phyloP scores from a whole-genome alignment of 2,888 invertebrate species.

The Lepidonotus clava region DNA sequence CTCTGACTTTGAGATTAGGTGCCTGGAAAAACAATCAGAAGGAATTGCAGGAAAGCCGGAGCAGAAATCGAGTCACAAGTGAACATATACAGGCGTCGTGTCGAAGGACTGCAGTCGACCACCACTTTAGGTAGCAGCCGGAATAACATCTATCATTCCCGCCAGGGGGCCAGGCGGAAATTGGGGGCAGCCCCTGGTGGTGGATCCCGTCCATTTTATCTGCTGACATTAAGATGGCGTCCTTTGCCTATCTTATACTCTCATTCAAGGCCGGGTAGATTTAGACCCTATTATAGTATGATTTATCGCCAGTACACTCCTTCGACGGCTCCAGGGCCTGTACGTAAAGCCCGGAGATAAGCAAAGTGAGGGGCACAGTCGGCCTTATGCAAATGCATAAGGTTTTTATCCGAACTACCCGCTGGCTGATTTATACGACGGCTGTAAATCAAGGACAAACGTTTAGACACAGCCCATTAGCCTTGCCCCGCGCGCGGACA shows the following conservation, averaged over 20 bases:
- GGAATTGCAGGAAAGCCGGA: too few species aligned
- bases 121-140: not conserved
- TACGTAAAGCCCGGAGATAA: not conserved
- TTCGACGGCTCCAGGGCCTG: not conserved
- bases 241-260: not conserved
- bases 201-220: not conserved
- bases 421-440: not conserved
- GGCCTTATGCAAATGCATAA: not conserved
- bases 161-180: constrained; percentile 1
- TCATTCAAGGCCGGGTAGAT: constrained; percentile 5
- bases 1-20: too few species aligned
- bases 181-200: not conserved
- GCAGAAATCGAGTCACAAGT: too few species aligned
- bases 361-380: not conserved
- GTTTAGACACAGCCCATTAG: too few species aligned
- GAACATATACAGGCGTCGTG: too few species aligned
- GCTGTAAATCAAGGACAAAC: not conserved
- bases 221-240: not conserved
- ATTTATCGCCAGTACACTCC: not conserved
- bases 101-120: too few species aligned
- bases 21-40: too few species aligned
- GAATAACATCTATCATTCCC: not conserved
- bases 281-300: constrained; percentile 31
- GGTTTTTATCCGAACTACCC: not conserved
- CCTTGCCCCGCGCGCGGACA: too few species aligned